These are phyloP conservation scores for Heptranchias perlo DNA, from an alignment of 2,113 vertebrate species.

Conservation along the genomic window DNA sequence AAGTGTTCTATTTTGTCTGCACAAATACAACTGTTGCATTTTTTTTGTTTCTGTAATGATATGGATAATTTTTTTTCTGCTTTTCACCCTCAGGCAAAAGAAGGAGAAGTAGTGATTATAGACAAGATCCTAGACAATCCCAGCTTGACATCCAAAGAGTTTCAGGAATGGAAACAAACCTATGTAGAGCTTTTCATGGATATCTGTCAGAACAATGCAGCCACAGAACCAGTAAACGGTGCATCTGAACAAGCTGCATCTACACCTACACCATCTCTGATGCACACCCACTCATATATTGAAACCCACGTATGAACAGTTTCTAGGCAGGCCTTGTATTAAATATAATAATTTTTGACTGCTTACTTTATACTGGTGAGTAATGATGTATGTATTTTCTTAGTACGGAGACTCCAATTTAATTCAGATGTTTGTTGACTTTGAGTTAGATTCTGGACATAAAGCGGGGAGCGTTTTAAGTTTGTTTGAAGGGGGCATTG, in stretches of 20 bases:
- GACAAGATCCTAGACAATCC: slow-evolving; percentile 90
- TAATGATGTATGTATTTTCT: slow-evolving; percentile 33
- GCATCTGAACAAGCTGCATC: slow-evolving; percentile 70
- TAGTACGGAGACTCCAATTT: slow-evolving; percentile 12
- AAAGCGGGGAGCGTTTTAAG: background rate
- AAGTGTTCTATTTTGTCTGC: background rate
- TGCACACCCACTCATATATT: slow-evolving; percentile 94
- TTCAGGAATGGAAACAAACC: slow-evolving; percentile 92
- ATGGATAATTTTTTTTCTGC: slow-evolving; percentile 54
- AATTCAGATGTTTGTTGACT: background rate
- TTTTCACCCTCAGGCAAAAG: slow-evolving; percentile 76
- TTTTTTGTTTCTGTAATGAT: background rate
- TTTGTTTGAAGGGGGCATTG: background rate
- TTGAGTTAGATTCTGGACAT: background rate
- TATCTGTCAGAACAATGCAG: slow-evolving; percentile 59
- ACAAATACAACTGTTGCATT: background rate
- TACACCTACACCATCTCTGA: slow-evolving; percentile 73
- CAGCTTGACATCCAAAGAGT: slow-evolving; percentile 87
- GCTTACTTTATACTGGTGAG: slow-evolving; percentile 27
- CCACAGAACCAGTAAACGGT: slow-evolving; percentile 57
- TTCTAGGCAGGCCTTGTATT: slow-evolving; percentile 24
- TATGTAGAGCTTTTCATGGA: slow-evolving; percentile 88
- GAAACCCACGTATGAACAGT: slow-evolving; percentile 86
- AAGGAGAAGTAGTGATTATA: slow-evolving; percentile 94
- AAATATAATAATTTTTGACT: slow-evolving; percentile 31